These are phyloP conservation scores for Thaumetopoea pityocampa DNA, from an alignment of 1,140 invertebrate genomes.

Conservation along the genomic window DNA sequence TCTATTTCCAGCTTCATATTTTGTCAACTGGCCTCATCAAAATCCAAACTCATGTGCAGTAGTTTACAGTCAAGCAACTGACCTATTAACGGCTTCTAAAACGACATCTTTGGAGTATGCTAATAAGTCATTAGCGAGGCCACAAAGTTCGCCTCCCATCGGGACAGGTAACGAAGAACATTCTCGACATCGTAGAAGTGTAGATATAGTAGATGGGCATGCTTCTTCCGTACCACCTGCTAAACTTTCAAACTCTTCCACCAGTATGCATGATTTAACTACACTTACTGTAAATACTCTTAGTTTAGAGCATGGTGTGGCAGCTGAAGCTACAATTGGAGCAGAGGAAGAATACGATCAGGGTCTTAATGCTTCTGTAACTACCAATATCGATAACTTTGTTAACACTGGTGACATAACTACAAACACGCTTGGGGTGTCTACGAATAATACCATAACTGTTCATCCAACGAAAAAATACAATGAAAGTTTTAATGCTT, in stretches of 20 bases:
- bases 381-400: slow-evolving; percentile 34
- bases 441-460: slow-evolving; percentile 1
- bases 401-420: slow-evolving; percentile 38
- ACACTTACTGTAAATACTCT: slow-evolving; percentile 55
- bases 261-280: slow-evolving; percentile 65
- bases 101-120: slow-evolving; percentile 76
- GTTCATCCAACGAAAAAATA: too few species aligned
- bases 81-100: slow-evolving; percentile 80
- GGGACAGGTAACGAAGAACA: slow-evolving; percentile 78
- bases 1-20: slow-evolving; percentile 82
- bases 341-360: slow-evolving; percentile 28
- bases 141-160: slow-evolving; percentile 61
- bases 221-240: slow-evolving; percentile 66
- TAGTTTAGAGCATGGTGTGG: slow-evolving; percentile 72
- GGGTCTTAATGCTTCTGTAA: slow-evolving; percentile 49
- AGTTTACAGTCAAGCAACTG: slow-evolving; percentile 84
- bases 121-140: slow-evolving; percentile 78
- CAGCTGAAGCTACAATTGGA: slow-evolving; percentile 28
- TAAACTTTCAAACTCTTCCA: slow-evolving; percentile 64
- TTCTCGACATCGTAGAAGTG: slow-evolving; percentile 79
- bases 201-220: slow-evolving; percentile 77
- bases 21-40: slow-evolving; percentile 88
- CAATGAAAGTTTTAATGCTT: too few species aligned
- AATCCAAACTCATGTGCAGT: slow-evolving; percentile 87
- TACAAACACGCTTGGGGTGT: slow-evolving; percentile 4